Conservation (phyloP, 2,888 invertebrate genomes). For the Mythimna loreyi region DNA sequence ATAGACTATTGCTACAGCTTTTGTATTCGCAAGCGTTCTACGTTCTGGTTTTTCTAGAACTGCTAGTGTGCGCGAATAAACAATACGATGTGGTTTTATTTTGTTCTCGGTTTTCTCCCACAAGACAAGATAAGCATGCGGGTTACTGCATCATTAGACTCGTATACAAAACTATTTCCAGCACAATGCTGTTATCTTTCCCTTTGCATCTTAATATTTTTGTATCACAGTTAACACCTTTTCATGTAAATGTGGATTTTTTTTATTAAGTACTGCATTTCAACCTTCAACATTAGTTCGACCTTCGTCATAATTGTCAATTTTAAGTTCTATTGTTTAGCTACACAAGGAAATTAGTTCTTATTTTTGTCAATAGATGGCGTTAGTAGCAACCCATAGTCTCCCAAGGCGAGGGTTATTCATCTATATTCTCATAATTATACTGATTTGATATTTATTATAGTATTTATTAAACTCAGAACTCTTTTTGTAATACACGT, state of each 20-base stretch:
- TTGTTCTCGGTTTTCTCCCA: constrained; percentile 21
- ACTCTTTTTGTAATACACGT: too few relatives aligned
- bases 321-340: too few relatives aligned
- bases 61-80: constrained; percentile 2
- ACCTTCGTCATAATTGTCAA: too few relatives aligned
- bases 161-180: constrained; percentile 31
- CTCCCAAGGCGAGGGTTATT: too few relatives aligned
- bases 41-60: constrained; percentile 22
- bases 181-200: constrained; percentile 9
- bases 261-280: too few relatives aligned
- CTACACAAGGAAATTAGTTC: too few relatives aligned
- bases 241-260: not conserved
- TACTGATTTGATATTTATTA: too few relatives aligned
- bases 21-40: not conserved
- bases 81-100: constrained; percentile 34
- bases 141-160: constrained; percentile 45
- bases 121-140: constrained; percentile 41
- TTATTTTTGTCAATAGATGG: too few relatives aligned
- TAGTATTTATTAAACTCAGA: too few relatives aligned
- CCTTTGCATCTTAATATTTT: not conserved
- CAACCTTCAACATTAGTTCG: too few relatives aligned
- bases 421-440: too few relatives aligned
- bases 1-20: not conserved
- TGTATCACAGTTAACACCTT: not conserved
- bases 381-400: too few relatives aligned